These are phyloP conservation scores for Microplitis demolitor DNA, from an alignment of 1,140 invertebrate species.

Conservation along the genomic window DNA sequence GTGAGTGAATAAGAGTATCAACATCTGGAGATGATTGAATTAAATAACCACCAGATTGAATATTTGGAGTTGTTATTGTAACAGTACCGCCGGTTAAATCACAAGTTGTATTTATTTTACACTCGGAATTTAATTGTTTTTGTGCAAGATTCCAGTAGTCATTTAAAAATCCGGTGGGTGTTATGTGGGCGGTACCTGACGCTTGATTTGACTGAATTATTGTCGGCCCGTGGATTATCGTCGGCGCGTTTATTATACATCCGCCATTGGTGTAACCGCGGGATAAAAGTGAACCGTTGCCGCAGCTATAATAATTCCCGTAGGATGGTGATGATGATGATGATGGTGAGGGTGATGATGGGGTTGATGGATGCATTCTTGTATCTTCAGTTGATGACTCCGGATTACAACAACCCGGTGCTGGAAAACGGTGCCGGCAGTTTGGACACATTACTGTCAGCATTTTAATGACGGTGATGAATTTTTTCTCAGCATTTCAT, in stretches of 20 bases:
- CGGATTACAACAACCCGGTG: conserved; percentile 42
- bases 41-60: conserved; percentile 46
- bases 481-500: conserved; percentile 23
- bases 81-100: conserved; percentile 46
- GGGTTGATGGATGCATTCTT: background rate
- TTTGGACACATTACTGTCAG: conserved; percentile 66
- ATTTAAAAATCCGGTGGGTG: background rate
- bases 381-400: conserved; percentile 2
- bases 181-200: background rate
- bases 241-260: conserved; percentile 46
- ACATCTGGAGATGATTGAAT: conserved; percentile 41
- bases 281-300: conserved; percentile 33
- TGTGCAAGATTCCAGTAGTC: background rate
- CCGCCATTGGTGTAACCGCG: conserved; percentile 36
- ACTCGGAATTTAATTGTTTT: conserved; percentile 15
- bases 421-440: conserved; percentile 66
- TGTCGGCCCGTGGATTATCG: conserved; percentile 39
- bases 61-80: conserved; percentile 45
- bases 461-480: conserved; percentile 34
- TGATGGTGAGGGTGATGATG: background rate
- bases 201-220: conserved; percentile 34
- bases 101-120: conserved; percentile 41
- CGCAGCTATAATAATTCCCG: conserved; percentile 32
- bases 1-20: conserved; percentile 36
- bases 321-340: background rate